Conservation (phyloP, 2,113 vertebrate genomes). For the Vombatus ursinus region DNA sequence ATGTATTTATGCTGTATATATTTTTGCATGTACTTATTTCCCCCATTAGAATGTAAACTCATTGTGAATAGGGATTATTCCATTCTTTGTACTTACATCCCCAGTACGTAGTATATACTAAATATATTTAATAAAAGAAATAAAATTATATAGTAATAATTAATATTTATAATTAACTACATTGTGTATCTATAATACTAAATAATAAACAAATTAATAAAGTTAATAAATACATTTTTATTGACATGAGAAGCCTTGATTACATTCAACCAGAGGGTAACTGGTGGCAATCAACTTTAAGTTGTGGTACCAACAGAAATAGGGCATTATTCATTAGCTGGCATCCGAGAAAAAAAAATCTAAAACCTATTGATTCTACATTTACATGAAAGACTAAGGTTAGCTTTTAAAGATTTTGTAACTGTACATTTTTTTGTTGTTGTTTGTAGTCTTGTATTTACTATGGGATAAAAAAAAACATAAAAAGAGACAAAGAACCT, state of each 20-base stretch:
- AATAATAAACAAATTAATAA: background rate
- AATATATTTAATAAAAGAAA: background rate
- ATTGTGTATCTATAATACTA: background rate
- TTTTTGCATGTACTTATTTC: background rate
- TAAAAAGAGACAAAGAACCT: background rate
- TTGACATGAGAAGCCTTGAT: background rate
- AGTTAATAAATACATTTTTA: background rate
- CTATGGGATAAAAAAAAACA: background rate
- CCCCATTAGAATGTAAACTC: background rate
- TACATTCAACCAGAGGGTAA: background rate
- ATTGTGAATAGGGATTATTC: background rate
- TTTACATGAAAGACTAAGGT: background rate
- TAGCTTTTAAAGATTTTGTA: background rate
- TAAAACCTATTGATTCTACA: background rate
- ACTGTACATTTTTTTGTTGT: background rate
- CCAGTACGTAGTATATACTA: background rate
- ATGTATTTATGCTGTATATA: background rate
- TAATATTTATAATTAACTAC: background rate
- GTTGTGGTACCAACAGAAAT: background rate
- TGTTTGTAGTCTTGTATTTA: background rate
- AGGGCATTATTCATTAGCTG: background rate
- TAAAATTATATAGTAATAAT: background rate
- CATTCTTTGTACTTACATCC: background rate
- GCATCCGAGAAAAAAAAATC: background rate
- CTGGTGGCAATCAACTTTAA: background rate